These are phyloP conservation scores for Lophochroa leadbeateri DNA, from an alignment of 2,113 vertebrate species.

Conservation along the genomic window DNA sequence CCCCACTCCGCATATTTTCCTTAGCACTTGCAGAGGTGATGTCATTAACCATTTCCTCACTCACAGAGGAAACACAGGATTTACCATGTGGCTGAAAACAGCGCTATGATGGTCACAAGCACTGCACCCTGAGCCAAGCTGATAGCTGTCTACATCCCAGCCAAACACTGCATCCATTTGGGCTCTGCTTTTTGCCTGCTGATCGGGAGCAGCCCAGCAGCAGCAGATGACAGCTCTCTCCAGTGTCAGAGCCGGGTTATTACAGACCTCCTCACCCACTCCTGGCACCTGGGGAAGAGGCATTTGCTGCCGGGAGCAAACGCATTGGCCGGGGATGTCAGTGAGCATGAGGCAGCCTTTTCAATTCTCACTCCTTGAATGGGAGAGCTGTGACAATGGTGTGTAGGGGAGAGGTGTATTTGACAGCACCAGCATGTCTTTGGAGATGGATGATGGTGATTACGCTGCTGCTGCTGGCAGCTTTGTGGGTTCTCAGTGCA, in stretches of 20 bases:
- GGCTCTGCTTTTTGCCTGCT: not conserved
- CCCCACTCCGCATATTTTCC: not conserved
- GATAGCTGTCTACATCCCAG: not conserved
- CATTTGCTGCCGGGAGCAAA: not conserved
- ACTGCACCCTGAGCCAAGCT: not conserved
- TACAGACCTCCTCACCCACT: not conserved
- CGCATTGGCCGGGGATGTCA: not conserved
- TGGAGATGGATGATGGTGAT: not conserved
- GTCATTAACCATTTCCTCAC: not conserved
- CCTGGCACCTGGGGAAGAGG: not conserved
- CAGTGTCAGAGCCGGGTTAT: not conserved
- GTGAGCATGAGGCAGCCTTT: not conserved
- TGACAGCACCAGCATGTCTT: not conserved
- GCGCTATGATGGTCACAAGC: not conserved
- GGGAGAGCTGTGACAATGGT: not conserved
- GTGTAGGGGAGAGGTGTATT: not conserved
- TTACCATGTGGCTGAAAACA: not conserved
- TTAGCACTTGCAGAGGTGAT: not conserved
- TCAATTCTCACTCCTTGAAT: not conserved
- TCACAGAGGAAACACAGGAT: not conserved
- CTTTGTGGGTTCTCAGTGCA: not conserved
- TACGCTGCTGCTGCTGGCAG: not conserved
- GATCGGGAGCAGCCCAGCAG: not conserved
- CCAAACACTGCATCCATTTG: not conserved
- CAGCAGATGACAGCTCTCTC: constrained; percentile 13